Evolutionary conservation across 2,113 vertebrate species (phyloP).

Genomic region (Hoplias malabaricus): DNA sequence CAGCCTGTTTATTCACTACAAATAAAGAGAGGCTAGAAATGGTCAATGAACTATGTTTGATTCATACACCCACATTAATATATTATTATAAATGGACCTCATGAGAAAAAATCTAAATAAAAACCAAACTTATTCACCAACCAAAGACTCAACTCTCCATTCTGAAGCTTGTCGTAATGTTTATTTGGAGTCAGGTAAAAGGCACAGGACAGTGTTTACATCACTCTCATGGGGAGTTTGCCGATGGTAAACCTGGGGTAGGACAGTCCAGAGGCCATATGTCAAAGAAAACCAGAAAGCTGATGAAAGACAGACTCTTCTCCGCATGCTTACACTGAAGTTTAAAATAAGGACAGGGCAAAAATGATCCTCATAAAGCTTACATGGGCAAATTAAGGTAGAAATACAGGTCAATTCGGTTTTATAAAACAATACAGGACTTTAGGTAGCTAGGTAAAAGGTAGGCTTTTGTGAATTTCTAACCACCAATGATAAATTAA

Average conservation of each 20-base stretch:
- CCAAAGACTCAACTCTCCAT: not conserved
- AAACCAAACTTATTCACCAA: not conserved
- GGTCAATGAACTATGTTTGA: too few relatives aligned
- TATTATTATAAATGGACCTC: too few relatives aligned
- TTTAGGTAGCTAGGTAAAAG: too few relatives aligned
- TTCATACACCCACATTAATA: too few relatives aligned
- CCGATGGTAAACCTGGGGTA: not conserved
- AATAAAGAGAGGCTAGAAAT: too few relatives aligned
- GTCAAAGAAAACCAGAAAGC: not conserved
- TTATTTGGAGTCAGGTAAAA: conserved; percentile 47
- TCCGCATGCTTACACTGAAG: not conserved
- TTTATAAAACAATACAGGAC: too few relatives aligned
- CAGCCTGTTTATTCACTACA: too few relatives aligned
- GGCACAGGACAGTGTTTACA: conserved; percentile 51
- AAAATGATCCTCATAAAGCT: not conserved
- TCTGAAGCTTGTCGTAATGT: conserved; percentile 16
- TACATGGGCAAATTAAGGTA: not conserved
- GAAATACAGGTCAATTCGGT: not conserved
- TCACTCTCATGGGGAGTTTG: not conserved
- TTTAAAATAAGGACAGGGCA: too few relatives aligned
- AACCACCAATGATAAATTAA: not conserved
- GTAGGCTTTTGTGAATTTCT: too few relatives aligned
- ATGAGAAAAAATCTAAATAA: not conserved
- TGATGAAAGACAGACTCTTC: not conserved
- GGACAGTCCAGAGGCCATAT: not conserved